Base-by-base conservation (phyloP, 2,113 vertebrate species). In the Rhinoderma darwinii region DNA sequence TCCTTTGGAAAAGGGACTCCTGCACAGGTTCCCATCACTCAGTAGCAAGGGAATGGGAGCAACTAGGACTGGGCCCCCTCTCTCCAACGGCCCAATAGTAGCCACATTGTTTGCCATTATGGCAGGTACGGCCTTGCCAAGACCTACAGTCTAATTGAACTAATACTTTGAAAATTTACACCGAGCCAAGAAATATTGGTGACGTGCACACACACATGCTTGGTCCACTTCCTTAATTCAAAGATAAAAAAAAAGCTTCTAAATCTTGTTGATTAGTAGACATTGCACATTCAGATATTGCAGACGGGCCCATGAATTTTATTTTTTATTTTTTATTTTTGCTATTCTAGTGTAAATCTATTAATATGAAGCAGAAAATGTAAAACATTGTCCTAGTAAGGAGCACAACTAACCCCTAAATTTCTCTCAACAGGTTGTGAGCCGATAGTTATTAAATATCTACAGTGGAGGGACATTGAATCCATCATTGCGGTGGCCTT, bases 401-500 rank as follows among this genome's bases (percentile, higher is more conserved):
- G 32, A 77, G 30, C 17, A 22, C 2, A 80, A 63, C 32, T 83
- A 30, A 83, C 82, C 20, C 4, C 35, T 89, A 86, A 89, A 93
- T 88, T 92, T 39, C 89, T 89, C 75, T 66, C 88, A 89, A 5
- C 93, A 99, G 98, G 92, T 88, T 99, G 98, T 41, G 91, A 97
- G 88, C 95, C 95, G 27, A 96, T 99, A 86, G 93, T 96, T 54
- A 94, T 99, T 77, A 97, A 94, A 89, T 97, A 97, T 84, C 96
- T 99, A 4, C 96, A 97, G 91, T 99, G 98, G 98, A 95, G 96
- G 39, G 96, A 97, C 87, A 96, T 97, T 84, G 98, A 99, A 88
- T 97, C 98, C 81, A 97, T 99, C 50, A 96, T 99, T 47, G 98
- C 98, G 2, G 97, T 99, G 76, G 97, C 89, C 83, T 99, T 99